Evolutionary conservation across 2,113 vertebrate genomes (phyloP).

Genomic region (Laterallus jamaicensis): DNA sequence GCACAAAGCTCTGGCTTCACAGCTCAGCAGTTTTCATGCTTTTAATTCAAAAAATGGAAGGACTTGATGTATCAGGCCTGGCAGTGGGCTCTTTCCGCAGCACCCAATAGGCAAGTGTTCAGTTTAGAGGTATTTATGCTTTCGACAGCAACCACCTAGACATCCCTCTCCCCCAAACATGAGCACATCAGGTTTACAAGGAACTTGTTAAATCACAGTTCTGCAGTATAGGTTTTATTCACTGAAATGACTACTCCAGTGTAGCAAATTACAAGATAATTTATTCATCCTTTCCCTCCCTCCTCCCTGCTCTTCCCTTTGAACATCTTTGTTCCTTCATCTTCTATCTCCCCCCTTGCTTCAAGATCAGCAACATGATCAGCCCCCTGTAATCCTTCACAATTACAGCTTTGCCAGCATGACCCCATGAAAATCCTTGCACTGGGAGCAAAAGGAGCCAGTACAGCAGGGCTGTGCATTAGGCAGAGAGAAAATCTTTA

Average conservation of each 20-base stretch:
- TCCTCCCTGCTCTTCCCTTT: neutral
- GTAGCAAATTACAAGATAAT: neutral
- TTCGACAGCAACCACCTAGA: neutral
- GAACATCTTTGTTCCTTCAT: neutral
- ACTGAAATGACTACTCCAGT: neutral
- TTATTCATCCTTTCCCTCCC: neutral
- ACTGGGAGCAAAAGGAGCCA: neutral
- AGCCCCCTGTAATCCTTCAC: neutral
- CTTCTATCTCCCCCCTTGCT: neutral
- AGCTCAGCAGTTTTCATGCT: neutral
- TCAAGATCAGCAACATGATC: neutral
- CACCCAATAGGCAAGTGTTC: neutral
- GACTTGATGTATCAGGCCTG: neutral
- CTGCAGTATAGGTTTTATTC: neutral
- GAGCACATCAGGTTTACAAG: neutral
- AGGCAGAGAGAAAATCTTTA: neutral
- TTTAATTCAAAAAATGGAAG: neutral
- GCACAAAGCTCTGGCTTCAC: neutral
- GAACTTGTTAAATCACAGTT: neutral
- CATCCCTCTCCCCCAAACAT: neutral
- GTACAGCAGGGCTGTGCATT: neutral
- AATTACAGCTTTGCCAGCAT: neutral
- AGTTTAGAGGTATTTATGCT: neutral
- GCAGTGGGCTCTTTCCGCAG: fast-evolving
- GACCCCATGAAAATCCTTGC: neutral